These are phyloP conservation scores for Temnopleurus reevesii DNA, from an alignment of 53 echinoderm and acorn worm genomes.

Conservation along the genomic window DNA sequence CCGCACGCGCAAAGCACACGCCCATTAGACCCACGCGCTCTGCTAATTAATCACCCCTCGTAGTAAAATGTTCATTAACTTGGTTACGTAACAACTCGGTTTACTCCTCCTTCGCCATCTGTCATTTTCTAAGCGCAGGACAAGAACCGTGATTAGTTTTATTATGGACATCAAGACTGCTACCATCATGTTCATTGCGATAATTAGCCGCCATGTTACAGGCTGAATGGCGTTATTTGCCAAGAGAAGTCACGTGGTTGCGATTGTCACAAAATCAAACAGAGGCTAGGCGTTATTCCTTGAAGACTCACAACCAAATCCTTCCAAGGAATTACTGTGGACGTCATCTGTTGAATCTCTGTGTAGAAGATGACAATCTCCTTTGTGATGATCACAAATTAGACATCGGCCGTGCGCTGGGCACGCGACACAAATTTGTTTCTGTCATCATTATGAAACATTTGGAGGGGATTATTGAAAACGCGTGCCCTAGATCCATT, in stretches of 20 bases:
- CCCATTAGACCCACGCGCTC: background rate
- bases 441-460: constrained; percentile 34
- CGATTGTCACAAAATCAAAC: background rate
- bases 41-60: constrained; percentile 14
- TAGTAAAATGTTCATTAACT: constrained; percentile 47
- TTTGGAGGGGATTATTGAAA: constrained; percentile 22
- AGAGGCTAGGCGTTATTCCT: background rate
- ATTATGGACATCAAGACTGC: background rate
- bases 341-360: constrained; percentile 31
- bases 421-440: constrained; percentile 1
- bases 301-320: background rate
- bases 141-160: constrained; percentile 17
- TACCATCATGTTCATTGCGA: background rate
- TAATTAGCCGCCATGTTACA: constrained; percentile 2
- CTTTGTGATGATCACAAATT: constrained; percentile 6
- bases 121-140: constrained; percentile 1
- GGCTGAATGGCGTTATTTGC: constrained; percentile 7
- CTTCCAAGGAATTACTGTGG: background rate
- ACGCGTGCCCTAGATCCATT: background rate
- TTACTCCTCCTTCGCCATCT: constrained; percentile 41
- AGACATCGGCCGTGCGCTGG: background rate
- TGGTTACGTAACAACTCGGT: constrained; percentile 35
- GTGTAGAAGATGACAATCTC: background rate
- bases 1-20: background rate
- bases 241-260: background rate